Evolutionary conservation across 2,888 invertebrate species (phyloP).

Genomic region (Ormia ochracea): DNA sequence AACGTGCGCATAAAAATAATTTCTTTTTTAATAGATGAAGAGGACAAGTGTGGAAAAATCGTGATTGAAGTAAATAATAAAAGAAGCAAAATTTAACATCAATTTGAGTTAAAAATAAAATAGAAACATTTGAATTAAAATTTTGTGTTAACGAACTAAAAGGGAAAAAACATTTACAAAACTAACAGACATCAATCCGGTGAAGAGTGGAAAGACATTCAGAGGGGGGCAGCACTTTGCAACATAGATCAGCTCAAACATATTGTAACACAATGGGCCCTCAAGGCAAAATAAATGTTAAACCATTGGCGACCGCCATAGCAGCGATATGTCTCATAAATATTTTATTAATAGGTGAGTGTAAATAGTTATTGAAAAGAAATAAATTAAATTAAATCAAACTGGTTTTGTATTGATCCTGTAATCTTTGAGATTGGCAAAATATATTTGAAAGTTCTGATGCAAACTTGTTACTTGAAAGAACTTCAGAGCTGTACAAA

Average conservation of each 20-base stretch:
- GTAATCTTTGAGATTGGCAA: neutral
- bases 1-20: neutral
- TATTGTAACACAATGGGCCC: constrained; percentile 52
- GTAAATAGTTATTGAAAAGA: neutral
- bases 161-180: constrained; percentile 9
- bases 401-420: neutral
- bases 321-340: constrained; percentile 48
- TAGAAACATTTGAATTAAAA: constrained; percentile 36
- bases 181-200: constrained; percentile 18
- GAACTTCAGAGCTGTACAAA: neutral
- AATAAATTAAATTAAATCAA: neutral
- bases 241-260: constrained; percentile 10
- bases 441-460: too few species aligned
- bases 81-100: neutral
- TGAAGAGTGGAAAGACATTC: constrained; percentile 4
- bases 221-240: neutral
- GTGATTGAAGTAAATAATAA: neutral
- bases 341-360: constrained; percentile 57
- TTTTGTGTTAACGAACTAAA: constrained; percentile 13
- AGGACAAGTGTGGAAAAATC: constrained; percentile 27
- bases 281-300: constrained; percentile 50
- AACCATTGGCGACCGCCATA: constrained; percentile 47
- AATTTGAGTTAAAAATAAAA: constrained; percentile 40
- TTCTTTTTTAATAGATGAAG: neutral
- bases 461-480: too few species aligned